Percentiles rank a stretch among this genome's conserved stretches.
Evolutionary conservation across 2,113 vertebrate species (phyloP).

Genomic region (Salvelinus alpinus): DNA sequence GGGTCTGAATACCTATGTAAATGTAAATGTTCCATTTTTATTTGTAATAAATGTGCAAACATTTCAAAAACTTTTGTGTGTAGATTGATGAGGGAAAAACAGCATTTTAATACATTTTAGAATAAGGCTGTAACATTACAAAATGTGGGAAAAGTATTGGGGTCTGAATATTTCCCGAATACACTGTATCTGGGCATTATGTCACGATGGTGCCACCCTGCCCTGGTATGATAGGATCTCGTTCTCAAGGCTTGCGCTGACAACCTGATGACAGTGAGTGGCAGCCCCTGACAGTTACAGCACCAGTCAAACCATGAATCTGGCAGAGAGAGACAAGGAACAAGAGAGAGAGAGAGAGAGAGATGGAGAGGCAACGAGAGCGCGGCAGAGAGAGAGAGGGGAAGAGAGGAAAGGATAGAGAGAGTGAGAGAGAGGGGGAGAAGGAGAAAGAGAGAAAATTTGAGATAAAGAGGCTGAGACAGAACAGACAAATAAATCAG

Average conservation of each 20-base stretch:
- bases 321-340: constrained; percentile 19
- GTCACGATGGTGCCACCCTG: constrained; percentile 11
- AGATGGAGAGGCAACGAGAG: neutral
- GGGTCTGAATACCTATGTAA: too few species aligned
- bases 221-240: constrained; percentile 25
- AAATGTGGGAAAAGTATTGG: too few species aligned
- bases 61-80: too few species aligned
- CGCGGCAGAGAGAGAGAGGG: neutral
- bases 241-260: constrained; percentile 18
- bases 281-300: constrained; percentile 40
- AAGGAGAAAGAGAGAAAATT: neutral
- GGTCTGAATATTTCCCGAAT: too few species aligned
- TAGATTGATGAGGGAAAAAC: too few species aligned
- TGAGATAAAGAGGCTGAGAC: neutral
- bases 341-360: neutral
- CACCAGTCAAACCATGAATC: constrained; percentile 24
- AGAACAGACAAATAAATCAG: neutral
- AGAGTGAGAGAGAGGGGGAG: neutral
- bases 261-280: constrained; percentile 47
- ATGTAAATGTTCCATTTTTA: too few species aligned
- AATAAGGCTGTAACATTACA: too few species aligned
- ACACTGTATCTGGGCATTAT: neutral
- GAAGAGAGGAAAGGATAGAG: neutral
- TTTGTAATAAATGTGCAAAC: too few species aligned
- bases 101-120: too few species aligned